These are phyloP conservation scores for Zele albiditarsus DNA, from an alignment of 2,888 invertebrate genomes.

Conservation along the genomic window DNA sequence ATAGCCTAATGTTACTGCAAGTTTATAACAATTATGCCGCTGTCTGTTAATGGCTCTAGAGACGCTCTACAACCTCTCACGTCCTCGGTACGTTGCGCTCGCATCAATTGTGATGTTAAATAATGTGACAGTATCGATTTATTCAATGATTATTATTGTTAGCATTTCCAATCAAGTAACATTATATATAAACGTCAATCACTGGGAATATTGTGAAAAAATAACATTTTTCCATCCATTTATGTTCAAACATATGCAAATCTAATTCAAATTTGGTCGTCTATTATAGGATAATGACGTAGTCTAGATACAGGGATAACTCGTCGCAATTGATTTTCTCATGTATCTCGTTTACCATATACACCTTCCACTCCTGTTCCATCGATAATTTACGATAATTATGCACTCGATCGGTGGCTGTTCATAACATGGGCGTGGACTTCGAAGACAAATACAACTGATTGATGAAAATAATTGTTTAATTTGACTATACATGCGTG, in stretches of 20 bases:
- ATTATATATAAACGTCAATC: not conserved
- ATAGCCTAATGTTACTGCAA: not conserved
- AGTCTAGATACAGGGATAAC: not conserved
- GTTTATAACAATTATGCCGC: slow-evolving; percentile 49
- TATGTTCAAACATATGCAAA: not conserved
- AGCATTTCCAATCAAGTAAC: not conserved
- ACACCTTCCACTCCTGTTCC: not conserved
- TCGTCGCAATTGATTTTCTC: slow-evolving; percentile 21
- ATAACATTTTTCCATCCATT: not conserved
- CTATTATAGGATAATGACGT: not conserved
- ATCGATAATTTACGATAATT: slow-evolving; percentile 30
- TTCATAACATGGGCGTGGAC: not conserved
- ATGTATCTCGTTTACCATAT: slow-evolving; percentile 5
- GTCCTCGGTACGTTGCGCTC: slow-evolving; percentile 51
- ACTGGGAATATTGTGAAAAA: not conserved
- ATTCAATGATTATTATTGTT: not conserved
- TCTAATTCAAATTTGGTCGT: not conserved
- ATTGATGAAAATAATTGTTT: not conserved
- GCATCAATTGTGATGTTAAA: not conserved
- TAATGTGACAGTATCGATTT: not conserved
- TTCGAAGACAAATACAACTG: not conserved
- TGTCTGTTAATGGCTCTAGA: slow-evolving; percentile 55
- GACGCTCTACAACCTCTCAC: slow-evolving; percentile 54
- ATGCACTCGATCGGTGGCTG: not conserved
- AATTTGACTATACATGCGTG: not conserved